Conservation (phyloP, 1,140 invertebrate species). For the Sminthurides bifidus region DNA sequence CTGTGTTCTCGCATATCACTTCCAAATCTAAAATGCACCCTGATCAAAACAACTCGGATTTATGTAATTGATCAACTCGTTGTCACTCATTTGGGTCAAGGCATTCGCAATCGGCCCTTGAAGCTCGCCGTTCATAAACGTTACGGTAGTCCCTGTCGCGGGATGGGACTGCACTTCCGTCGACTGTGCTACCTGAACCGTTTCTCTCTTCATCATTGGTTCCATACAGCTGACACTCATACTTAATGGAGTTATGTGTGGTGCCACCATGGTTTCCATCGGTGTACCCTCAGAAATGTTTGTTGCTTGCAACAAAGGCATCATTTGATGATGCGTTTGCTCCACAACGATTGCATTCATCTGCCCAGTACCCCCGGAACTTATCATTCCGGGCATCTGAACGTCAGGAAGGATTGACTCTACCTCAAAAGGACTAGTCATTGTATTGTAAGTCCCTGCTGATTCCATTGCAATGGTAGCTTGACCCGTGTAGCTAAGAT, state of each 20-base stretch:
- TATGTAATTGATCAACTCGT: slow-evolving; percentile 70
- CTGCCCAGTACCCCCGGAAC: too few species aligned
- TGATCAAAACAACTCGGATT: slow-evolving; percentile 69
- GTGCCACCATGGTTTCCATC: neutral
- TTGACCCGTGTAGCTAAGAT: neutral
- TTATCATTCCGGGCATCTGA: neutral
- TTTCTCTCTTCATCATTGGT: slow-evolving; percentile 3
- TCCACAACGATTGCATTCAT: neutral
- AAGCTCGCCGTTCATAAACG: slow-evolving; percentile 11
- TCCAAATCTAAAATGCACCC: slow-evolving; percentile 7
- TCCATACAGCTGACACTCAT: neutral
- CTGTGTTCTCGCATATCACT: neutral
- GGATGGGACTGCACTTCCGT: neutral
- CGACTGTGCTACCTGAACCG: neutral
- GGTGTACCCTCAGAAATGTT: too few species aligned
- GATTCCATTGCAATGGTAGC: neutral
- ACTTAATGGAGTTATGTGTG: neutral
- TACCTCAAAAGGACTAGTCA: neutral
- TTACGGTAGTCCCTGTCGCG: neutral
- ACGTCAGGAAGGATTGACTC: neutral
- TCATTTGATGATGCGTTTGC: neutral
- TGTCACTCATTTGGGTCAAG: slow-evolving; percentile 66
- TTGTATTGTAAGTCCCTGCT: neutral
- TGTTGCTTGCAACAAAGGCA: neutral
- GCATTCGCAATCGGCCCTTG: slow-evolving; percentile 39